Percentiles rank a stretch among this genome's conserved stretches.
phyloP scores from a whole-genome alignment of 2,797 vertebrate genomes.

The Falco cherrug region DNA sequence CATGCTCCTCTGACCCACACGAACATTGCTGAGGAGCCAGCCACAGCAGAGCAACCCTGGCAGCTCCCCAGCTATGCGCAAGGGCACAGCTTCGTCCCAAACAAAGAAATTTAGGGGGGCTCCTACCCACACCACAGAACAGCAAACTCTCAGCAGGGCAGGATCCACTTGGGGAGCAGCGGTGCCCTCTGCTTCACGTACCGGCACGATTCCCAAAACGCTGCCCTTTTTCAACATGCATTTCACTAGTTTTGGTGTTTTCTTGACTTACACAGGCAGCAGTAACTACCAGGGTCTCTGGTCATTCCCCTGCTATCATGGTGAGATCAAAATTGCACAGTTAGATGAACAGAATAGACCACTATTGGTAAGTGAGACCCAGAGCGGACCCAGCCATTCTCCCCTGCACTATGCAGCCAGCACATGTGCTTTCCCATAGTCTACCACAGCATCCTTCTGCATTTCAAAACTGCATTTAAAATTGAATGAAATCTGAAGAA shows the following conservation, averaged over 20 bases:
- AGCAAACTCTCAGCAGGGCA: not conserved
- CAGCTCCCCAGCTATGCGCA: not conserved
- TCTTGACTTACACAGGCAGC: not conserved
- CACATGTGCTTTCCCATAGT: accelerated
- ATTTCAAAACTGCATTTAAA: not conserved
- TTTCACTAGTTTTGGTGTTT: not conserved
- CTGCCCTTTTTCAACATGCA: not conserved
- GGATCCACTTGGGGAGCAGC: not conserved
- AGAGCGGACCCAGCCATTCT: not conserved
- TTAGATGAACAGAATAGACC: not conserved
- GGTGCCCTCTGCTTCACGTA: not conserved
- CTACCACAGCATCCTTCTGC: not conserved
- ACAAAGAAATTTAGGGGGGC: not conserved
- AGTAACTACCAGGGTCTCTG: not conserved
- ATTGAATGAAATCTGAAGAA: not conserved
- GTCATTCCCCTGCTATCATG: not conserved
- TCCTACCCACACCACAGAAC: not conserved
- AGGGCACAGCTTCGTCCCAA: not conserved
- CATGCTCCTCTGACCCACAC: not conserved
- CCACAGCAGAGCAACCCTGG: not conserved
- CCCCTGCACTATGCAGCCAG: not conserved
- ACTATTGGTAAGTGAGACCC: not conserved
- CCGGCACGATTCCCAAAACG: not conserved
- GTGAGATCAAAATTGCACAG: not conserved
- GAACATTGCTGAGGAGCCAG: not conserved